phyloP scores from a whole-genome alignment of 2,888 invertebrate species.

The Ormyrus labotus region DNA sequence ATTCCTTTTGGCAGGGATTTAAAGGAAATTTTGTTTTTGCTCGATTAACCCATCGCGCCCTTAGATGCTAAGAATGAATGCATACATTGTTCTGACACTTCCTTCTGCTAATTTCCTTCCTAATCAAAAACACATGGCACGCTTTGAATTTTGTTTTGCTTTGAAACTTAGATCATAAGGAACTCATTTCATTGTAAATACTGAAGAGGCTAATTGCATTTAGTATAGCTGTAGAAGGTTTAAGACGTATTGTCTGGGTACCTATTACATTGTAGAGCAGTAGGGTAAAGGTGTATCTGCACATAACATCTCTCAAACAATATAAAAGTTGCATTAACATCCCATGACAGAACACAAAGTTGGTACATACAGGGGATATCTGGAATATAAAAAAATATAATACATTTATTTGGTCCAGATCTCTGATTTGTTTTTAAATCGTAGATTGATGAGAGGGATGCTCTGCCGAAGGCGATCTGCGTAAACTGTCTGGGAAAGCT shows the following conservation, averaged over 20 bases:
- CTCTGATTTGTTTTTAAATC: slow-evolving; percentile 67
- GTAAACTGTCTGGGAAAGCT: slow-evolving; percentile 75
- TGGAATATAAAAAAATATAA: slow-evolving; percentile 32
- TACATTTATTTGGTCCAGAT: slow-evolving; percentile 20
- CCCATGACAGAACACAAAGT: slow-evolving; percentile 2
- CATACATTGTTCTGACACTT: slow-evolving; percentile 31
- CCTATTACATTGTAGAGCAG: slow-evolving; percentile 62
- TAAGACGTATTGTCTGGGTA: slow-evolving; percentile 49
- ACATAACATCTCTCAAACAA: slow-evolving; percentile 20
- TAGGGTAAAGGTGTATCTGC: slow-evolving; percentile 58
- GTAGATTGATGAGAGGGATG: slow-evolving; percentile 75
- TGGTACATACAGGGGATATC: slow-evolving; percentile 11
- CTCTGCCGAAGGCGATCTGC: slow-evolving; percentile 74
- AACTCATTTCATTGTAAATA: slow-evolving; percentile 1
- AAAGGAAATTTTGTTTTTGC: slow-evolving; percentile 8
- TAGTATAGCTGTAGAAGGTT: too few species aligned
- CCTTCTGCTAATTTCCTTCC: not conserved
- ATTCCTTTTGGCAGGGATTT: not conserved
- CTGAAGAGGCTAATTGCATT: too few species aligned
- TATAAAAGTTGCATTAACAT: slow-evolving; percentile 8
- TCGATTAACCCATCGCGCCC: not conserved
- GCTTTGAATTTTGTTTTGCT: not conserved
- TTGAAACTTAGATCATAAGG: not conserved
- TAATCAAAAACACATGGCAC: too few species aligned
- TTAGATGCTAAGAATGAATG: slow-evolving; percentile 28